Conservation (phyloP, 2,888 invertebrate species). For the Spodoptera exigua region DNA sequence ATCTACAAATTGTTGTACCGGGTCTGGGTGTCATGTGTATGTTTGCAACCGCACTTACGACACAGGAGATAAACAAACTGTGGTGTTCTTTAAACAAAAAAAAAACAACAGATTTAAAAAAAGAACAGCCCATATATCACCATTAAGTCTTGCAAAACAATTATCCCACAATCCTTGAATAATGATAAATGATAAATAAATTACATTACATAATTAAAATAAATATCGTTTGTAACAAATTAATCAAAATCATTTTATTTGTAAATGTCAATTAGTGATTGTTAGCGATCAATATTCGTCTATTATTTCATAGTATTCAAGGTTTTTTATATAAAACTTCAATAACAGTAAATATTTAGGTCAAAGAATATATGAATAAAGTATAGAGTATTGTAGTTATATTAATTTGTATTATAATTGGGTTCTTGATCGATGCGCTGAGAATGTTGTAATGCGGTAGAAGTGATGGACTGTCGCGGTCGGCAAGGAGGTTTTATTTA, state of each 20-base stretch:
- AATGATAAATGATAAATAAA: constrained; percentile 42
- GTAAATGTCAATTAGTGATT: constrained; percentile 51
- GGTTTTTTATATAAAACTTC: constrained; percentile 49
- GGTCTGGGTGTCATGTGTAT: no score
- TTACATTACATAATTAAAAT: constrained; percentile 41
- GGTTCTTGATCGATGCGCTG: constrained; percentile 39
- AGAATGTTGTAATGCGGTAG: constrained; percentile 23
- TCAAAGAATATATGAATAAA: constrained; percentile 69
- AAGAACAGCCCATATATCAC: constrained; percentile 27
- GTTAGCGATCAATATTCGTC: constrained; percentile 45
- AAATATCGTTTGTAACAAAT: constrained; percentile 9
- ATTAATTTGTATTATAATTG: constrained; percentile 34
- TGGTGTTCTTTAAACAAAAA: constrained; percentile 1
- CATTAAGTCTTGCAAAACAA: constrained; percentile 21
- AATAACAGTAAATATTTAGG: constrained; percentile 67
- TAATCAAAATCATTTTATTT: constrained; percentile 39
- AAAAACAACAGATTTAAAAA: not conserved
- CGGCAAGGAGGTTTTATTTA: not conserved
- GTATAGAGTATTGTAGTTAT: constrained; percentile 40
- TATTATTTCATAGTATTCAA: constrained; percentile 52
- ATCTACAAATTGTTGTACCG: no score
- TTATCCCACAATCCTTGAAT: constrained; percentile 37
- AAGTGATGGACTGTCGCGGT: constrained; percentile 9
- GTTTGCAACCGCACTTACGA: no score
- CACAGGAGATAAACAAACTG: no score